Evolutionary conservation across 2,888 invertebrate species (phyloP).

Genomic region (Heliconius cydno): DNA sequence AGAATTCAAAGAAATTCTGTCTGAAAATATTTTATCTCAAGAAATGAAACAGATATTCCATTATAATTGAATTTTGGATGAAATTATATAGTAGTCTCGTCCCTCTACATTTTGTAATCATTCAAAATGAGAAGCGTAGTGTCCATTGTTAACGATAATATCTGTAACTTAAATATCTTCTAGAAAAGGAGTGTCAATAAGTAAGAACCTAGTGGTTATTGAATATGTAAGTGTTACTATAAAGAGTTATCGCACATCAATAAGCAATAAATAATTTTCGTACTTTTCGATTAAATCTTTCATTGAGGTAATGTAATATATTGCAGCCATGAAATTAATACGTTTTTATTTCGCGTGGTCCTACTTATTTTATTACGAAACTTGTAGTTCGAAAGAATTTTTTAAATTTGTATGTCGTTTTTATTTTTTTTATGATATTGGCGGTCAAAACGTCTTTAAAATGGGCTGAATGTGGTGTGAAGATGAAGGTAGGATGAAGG

Average conservation of each 20-base stretch:
- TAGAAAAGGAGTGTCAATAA: conserved; percentile 34
- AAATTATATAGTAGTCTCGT: neutral
- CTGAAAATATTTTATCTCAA: no score
- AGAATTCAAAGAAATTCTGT: no score
- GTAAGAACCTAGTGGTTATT: conserved; percentile 35
- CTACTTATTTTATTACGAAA: conserved; percentile 22
- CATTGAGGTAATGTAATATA: conserved; percentile 38
- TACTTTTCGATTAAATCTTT: conserved; percentile 42
- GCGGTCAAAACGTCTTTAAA: no score
- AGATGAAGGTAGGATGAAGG: no score
- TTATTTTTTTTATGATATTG: no score
- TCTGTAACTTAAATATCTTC: conserved; percentile 31
- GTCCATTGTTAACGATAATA: conserved; percentile 28
- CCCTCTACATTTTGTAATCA: neutral
- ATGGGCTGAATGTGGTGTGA: no score
- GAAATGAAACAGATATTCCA: no score
- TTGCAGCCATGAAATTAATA: conserved; percentile 33
- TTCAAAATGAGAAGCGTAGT: conserved; percentile 10
- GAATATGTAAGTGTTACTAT: conserved; percentile 40
- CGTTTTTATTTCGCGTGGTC: conserved; percentile 8
- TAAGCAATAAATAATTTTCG: conserved; percentile 42
- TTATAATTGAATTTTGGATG: neutral
- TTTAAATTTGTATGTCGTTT: no score
- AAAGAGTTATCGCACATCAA: conserved; percentile 40
- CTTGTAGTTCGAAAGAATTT: neutral